Evolutionary conservation across 1,140 invertebrate genomes (phyloP).

Genomic region (Drosophila kurseongensis): DNA sequence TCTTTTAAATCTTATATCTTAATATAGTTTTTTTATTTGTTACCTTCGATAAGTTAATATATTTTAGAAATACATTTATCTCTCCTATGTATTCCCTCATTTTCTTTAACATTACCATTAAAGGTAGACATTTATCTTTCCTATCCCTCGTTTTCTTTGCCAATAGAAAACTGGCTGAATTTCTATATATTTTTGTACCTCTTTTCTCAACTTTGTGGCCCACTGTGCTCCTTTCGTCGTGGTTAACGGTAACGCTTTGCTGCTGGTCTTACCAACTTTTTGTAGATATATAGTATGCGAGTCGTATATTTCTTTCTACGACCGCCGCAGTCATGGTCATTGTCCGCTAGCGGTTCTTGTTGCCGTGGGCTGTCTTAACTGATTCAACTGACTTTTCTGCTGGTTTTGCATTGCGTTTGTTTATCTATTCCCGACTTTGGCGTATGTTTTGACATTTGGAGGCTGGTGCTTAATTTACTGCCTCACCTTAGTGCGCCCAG

Average conservation of each 20-base stretch:
- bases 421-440: constrained; percentile 63
- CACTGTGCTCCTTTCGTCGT: constrained; percentile 24
- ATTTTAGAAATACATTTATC: no score
- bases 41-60: no score
- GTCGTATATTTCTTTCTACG: constrained; percentile 3
- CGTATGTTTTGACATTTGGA: constrained; percentile 70
- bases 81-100: no score
- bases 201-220: neutral
- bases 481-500: constrained; percentile 48
- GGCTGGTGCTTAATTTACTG: constrained; percentile 70
- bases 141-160: no score
- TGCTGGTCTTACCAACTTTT: constrained; percentile 17
- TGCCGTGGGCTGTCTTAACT: constrained; percentile 20
- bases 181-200: no score
- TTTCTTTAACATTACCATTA: no score
- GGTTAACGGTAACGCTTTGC: constrained; percentile 35
- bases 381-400: neutral
- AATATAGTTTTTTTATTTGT: no score
- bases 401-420: constrained; percentile 33
- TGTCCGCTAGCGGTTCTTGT: constrained; percentile 68
- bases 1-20: no score
- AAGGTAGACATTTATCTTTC: no score
- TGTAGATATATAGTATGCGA: neutral
- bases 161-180: no score
- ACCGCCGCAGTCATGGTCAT: constrained; percentile 63